These are phyloP conservation scores for Excalfactoria chinensis DNA, from an alignment of 2,113 vertebrate genomes.

Conservation along the genomic window DNA sequence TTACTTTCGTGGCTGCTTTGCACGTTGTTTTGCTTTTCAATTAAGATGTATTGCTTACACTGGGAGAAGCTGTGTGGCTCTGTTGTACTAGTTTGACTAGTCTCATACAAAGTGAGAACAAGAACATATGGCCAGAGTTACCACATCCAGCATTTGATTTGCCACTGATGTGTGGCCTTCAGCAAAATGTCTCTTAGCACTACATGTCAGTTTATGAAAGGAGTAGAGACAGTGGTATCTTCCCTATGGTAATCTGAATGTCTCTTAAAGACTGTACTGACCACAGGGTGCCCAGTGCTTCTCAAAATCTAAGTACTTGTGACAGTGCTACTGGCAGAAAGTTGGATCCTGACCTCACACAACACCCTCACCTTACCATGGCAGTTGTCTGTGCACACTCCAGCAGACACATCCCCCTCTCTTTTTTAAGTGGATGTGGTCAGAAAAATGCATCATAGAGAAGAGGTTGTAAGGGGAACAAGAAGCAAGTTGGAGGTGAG, in stretches of 20 bases:
- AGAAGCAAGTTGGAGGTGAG: neutral
- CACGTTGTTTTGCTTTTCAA: constrained; percentile 9
- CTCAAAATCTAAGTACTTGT: neutral
- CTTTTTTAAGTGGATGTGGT: neutral
- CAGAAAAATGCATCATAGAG: neutral
- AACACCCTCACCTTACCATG: neutral
- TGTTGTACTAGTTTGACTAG: neutral
- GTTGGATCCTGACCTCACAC: neutral
- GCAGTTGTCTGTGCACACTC: neutral
- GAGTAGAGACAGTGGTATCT: neutral
- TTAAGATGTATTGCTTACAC: neutral
- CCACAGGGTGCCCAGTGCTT: neutral
- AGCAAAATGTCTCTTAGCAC: neutral
- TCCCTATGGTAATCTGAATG: neutral
- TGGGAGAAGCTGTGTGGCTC: neutral
- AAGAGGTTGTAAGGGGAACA: neutral
- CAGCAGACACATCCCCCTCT: neutral
- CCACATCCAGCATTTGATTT: neutral
- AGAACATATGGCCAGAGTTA: neutral
- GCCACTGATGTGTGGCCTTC: neutral
- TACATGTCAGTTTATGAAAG: neutral
- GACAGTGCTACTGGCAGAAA: neutral
- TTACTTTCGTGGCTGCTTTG: constrained; percentile 26
- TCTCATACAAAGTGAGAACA: neutral
- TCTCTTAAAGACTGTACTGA: neutral